A percentile compares a stretch with the other conserved stretches of the same genome.
phyloP scores from a whole-genome alignment of 2,797 vertebrate genomes.

The Chelon labrosus region DNA sequence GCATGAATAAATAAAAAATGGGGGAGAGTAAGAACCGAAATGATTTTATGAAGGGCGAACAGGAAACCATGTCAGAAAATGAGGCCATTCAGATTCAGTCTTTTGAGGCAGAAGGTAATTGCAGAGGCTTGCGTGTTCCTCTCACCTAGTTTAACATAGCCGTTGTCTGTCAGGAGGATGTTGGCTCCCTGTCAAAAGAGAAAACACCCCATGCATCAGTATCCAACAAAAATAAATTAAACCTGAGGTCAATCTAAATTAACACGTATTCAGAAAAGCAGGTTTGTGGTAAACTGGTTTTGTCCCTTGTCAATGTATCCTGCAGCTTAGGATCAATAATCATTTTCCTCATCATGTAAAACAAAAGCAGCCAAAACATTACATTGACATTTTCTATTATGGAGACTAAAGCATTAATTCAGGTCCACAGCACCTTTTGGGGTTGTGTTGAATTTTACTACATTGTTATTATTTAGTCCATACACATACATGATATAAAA shows the following conservation, averaged over 20 bases:
- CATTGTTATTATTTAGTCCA: background rate
- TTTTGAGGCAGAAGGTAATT: slow-evolving; percentile 34
- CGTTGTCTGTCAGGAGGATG: slow-evolving; percentile 98
- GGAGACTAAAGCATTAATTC: background rate
- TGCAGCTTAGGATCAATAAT: slow-evolving; percentile 21
- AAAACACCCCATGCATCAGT: slow-evolving; percentile 32
- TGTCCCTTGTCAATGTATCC: background rate
- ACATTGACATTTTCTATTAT: background rate
- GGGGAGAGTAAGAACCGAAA: background rate
- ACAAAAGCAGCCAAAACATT: background rate
- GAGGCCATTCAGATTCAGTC: slow-evolving; percentile 20
- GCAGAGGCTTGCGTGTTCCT: slow-evolving; percentile 10
- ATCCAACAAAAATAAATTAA: background rate
- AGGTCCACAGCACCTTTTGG: too few relatives aligned
- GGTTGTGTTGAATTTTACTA: too few relatives aligned
- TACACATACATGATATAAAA: background rate
- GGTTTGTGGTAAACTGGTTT: background rate
- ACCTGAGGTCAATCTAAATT: slow-evolving; percentile 19
- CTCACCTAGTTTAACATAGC: slow-evolving; percentile 97
- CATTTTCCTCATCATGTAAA: background rate
- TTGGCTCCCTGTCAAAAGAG: slow-evolving; percentile 92
- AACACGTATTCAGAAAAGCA: background rate
- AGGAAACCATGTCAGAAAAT: slow-evolving; percentile 32
- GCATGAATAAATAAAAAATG: background rate
- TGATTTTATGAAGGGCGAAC: background rate